Base-by-base conservation (phyloP, 1,140 invertebrate genomes). In the Drosophila virilis region DNA sequence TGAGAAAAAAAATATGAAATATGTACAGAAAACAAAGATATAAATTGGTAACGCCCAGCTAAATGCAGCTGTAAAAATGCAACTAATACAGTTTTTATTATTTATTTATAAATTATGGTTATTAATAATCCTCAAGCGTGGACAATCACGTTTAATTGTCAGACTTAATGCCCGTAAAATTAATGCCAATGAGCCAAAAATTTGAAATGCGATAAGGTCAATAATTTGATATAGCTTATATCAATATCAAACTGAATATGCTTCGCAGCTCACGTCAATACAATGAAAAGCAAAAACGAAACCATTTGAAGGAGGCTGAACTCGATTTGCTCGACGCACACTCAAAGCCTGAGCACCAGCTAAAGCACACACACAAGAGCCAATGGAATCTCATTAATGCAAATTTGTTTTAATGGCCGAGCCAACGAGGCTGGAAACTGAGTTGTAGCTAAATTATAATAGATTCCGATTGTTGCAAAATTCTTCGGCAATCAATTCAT, bases 131-230 rank as follows among this genome's bases (percentile, higher is more conserved):
- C 8, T 8, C 6, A 54, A 57, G 38, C 54, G 17, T n/a, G 15
- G 15, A 73, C 70, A 74, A 74, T 55, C 42, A 10, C 48, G 9
- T 22, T 46, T 73, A 60, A 68, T 68, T 73, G 55, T 15, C 48
- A 33, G 46, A 8, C 45, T 58, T 58, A 72, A 32, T 32, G 45
- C 51, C 40, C 38, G 46, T 51, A 66, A 67, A 60, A 60, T 73
- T 22, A 40, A 45, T 59, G 70, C n/a, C 51, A 58, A 55, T 15
- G 55, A 13, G 38, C 28, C 35, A 32, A 51, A 71, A 55, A 76
- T 77, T 75, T 60, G 60, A 69, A 69, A 69, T 69, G 57, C 68
- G 78, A 78, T 86, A 86, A 85, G 81, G 81, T 85, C 81, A 85
- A 81, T 86, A 71, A 69, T 72, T 73, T 50, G 22, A 62, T 61